Base-by-base conservation (phyloP, 2,888 invertebrate genomes). In the Andrena flavipes region DNA sequence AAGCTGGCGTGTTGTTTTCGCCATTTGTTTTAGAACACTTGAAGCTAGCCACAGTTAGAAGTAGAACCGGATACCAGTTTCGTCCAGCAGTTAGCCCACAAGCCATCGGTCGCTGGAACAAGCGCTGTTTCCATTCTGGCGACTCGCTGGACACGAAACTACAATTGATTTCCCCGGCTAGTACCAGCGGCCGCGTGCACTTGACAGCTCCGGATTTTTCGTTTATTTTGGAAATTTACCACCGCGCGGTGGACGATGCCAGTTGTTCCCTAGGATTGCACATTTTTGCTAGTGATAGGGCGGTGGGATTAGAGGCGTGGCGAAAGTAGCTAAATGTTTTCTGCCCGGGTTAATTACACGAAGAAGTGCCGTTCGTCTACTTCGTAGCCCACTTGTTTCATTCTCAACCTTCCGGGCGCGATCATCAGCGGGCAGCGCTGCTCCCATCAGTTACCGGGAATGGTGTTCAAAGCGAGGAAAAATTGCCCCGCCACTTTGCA, bases 131-230 rank as follows among this genome's bases (percentile, higher is more conserved):
- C 85, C 70, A 73, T 85, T 64, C 72, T 54, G 65, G 65, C 49
- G 60, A 64, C 33, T 16, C 73, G 75, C 54, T 62, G 74, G 76
- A 51, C 85, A 79, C 76, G 84, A 72, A 76, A 69, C 63, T 72
- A 60, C 87, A 86, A 86, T 86, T 82, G 87, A 87, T 86, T 82
- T 84, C 82, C 74, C 65, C 42, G 60, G 30, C 67, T 51, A 30
- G 67, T 8, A 56, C 71, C 68, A 23, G 23, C 60, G 59, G 63
- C 60, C 65, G 67, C 64, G 65, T 82, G 84, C 63, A 13, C 71
- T 51, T 79, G 87, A 86, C 86, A 81, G 76, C 67, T 60, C 56
- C 20, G 60, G 65, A 75, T 68, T 82, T 87, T 84, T 79, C 81
- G 71, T 76, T 76, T 35, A 74, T 76, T 80, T 82, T 51, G 33